phyloP scores from a whole-genome alignment of 1,140 invertebrate species.

The Lithobius niger region DNA sequence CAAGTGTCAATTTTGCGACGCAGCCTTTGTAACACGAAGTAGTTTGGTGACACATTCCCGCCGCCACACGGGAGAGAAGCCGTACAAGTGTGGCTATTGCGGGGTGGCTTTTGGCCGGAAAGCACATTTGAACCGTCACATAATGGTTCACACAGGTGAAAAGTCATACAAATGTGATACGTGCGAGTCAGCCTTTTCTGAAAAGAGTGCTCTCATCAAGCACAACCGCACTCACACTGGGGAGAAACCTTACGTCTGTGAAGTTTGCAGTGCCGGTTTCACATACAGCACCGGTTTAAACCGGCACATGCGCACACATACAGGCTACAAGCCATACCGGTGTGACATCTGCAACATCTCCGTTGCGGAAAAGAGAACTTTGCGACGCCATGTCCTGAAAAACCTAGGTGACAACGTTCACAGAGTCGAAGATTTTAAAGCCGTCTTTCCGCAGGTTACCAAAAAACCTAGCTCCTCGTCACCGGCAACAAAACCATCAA shows the following conservation, averaged over 20 bases:
- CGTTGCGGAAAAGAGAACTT: too few species aligned
- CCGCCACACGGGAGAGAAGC: conserved; percentile 62
- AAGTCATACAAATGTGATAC: conserved; percentile 77
- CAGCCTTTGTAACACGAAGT: conserved; percentile 15
- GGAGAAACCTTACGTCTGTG: conserved; percentile 33
- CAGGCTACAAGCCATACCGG: conserved; percentile 41
- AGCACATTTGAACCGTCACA: conserved; percentile 67
- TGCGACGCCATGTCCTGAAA: too few species aligned
- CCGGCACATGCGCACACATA: conserved; percentile 38
- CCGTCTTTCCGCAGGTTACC: not conserved
- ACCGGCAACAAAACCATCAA: too few species aligned
- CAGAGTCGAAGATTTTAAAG: not conserved
- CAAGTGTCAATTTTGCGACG: conserved; percentile 9
- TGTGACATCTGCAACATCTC: conserved; percentile 37
- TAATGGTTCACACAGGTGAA: conserved; percentile 73
- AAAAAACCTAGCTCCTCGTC: too few species aligned
- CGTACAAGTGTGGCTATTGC: conserved; percentile 75
- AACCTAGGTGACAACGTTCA: too few species aligned
- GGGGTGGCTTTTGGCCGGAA: conserved; percentile 72
- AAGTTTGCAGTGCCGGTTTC: conserved; percentile 41
- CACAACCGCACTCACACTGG: conserved; percentile 35
- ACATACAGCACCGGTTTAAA: conserved; percentile 38
- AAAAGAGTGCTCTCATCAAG: conserved; percentile 24
- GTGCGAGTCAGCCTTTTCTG: conserved; percentile 57
- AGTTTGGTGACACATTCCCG: conserved; percentile 27